These are phyloP conservation scores for Leistus spinibarbis DNA, from an alignment of 2,888 invertebrate genomes.

Conservation along the genomic window DNA sequence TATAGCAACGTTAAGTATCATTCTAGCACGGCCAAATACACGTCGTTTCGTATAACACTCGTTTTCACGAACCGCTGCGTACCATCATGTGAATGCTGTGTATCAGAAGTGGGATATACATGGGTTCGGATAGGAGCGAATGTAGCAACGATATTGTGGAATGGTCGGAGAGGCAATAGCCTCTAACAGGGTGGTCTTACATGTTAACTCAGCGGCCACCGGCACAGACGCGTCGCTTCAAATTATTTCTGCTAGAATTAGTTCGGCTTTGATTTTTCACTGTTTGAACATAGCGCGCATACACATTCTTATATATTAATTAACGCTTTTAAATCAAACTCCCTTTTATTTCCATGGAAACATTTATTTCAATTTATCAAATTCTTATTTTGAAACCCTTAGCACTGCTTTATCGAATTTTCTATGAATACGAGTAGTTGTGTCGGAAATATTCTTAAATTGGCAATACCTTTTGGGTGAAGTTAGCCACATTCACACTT, in stretches of 20 bases:
- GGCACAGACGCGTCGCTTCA: constrained; percentile 16
- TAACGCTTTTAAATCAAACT: too few relatives aligned
- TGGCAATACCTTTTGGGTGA: too few relatives aligned
- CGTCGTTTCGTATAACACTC: constrained; percentile 7
- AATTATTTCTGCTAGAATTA: constrained; percentile 20
- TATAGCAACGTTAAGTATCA: constrained; percentile 20
- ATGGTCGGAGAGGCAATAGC: not conserved
- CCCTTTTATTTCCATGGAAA: too few relatives aligned
- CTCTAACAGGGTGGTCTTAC: constrained; percentile 20
- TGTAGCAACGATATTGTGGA: constrained; percentile 8
- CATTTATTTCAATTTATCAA: too few relatives aligned
- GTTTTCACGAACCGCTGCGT: not conserved
- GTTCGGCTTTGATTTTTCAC: not conserved
- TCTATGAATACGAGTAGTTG: too few relatives aligned
- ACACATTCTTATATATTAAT: not conserved
- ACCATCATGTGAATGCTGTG: constrained; percentile 2
- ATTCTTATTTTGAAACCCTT: too few relatives aligned
- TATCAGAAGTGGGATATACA: not conserved
- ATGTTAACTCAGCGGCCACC: constrained; percentile 20
- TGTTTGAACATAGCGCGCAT: not conserved
- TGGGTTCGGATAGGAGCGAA: not conserved
- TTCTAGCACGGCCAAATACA: constrained; percentile 31
- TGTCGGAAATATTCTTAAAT: too few relatives aligned
- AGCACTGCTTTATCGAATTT: too few relatives aligned
- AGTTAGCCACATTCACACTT: too few relatives aligned